Conservation (phyloP, 2,113 vertebrate species). For the Tympanuchus pallidicinctus region DNA sequence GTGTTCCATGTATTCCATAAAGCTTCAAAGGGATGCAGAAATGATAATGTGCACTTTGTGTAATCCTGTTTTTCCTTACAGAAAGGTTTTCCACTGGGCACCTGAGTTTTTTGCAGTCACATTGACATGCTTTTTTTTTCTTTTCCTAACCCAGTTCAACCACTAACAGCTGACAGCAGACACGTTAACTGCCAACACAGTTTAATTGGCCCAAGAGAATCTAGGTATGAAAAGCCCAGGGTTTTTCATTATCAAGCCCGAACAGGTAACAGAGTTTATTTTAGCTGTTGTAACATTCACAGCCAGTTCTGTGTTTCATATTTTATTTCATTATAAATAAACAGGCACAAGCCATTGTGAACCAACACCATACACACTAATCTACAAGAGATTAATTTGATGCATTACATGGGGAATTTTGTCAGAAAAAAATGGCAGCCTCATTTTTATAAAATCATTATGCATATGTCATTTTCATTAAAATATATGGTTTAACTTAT, state of each 20-base stretch:
- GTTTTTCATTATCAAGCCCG: background rate
- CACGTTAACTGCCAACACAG: background rate
- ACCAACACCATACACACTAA: background rate
- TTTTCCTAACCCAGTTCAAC: background rate
- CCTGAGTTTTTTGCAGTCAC: background rate
- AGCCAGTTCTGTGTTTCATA: background rate
- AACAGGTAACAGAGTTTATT: background rate
- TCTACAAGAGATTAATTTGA: slow-evolving; percentile 34
- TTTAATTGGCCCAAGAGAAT: background rate
- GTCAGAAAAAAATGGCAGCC: background rate
- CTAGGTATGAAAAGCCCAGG: background rate
- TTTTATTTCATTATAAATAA: background rate
- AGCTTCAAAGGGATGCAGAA: background rate
- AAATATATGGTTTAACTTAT: background rate
- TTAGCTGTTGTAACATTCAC: background rate
- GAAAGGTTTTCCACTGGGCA: background rate
- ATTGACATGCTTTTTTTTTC: background rate
- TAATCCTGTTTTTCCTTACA: background rate
- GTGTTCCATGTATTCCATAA: background rate
- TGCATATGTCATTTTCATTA: background rate
- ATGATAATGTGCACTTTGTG: background rate
- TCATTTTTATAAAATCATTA: background rate
- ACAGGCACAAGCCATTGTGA: background rate
- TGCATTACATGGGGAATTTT: background rate
- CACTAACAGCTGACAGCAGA: background rate